Conservation (phyloP, 2,113 vertebrate species). For the Thermophis baileyi region DNA sequence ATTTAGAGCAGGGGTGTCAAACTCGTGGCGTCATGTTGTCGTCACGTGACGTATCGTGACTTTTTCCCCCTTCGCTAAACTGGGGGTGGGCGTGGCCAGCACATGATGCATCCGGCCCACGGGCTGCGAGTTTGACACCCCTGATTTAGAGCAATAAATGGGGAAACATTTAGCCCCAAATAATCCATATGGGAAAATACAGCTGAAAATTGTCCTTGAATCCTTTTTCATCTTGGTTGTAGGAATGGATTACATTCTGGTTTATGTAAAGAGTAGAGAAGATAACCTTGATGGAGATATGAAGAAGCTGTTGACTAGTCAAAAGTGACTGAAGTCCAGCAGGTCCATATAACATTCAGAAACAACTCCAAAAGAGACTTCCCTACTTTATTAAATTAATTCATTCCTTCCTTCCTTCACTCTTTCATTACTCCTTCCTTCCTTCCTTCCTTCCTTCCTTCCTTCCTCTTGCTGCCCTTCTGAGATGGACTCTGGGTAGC, state of each 20-base stretch:
- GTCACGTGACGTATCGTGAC: too few relatives aligned
- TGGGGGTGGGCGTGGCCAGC: too few relatives aligned
- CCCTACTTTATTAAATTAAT: too few relatives aligned
- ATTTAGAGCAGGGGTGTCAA: not conserved
- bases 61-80: too few relatives aligned
- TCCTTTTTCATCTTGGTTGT: not conserved
- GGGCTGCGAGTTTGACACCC: too few relatives aligned
- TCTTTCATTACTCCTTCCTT: too few relatives aligned
- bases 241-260: not conserved
- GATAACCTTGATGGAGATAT: not conserved
- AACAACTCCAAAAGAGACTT: not conserved
- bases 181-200: not conserved
- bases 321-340: not conserved
- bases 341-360: not conserved
- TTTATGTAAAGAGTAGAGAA: not conserved
- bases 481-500: not conserved
- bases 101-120: too few relatives aligned
- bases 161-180: accelerated
- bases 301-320: not conserved
- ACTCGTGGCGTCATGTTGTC: too few relatives aligned
- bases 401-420: not conserved
- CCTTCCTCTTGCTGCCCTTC: not conserved
- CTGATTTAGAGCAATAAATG: not conserved
- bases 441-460: too few relatives aligned
- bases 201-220: not conserved